Base-by-base conservation (phyloP, 2,888 invertebrate species). In the Hirtodrosophila cameraria region DNA sequence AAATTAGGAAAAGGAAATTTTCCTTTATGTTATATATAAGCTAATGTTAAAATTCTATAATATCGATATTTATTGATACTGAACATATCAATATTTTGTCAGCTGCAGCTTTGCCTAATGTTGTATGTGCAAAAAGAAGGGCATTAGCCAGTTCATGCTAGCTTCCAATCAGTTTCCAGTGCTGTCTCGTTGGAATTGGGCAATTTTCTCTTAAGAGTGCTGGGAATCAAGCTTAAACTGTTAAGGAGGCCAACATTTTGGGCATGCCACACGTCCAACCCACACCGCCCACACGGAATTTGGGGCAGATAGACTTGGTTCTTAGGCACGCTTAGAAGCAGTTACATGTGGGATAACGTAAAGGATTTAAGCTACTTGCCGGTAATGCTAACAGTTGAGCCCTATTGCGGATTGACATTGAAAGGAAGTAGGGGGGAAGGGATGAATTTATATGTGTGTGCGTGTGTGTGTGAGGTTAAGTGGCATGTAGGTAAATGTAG, bases 321-420 rank as follows among this genome's bases (percentile, higher is more conserved):
- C 68, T 70, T 54, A 39, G 71, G 48, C 58, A 35, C 59, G 75
- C 70, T 75, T 63, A 75, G 53, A 31, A 63, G 36, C 71, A 75
- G 68, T 49, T 81, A 60, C 80, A 75, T 79, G 75, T 69, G 84
- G 81, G 73, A 68, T 84, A 84, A 72, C 57, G 84, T 80, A 58
- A 76, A 68, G 77, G 84, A 78, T 78, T 84, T 84, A 77, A 84
- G 85, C 81, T 73, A 84, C 85, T 84, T 81, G 81, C 81, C 57
- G 62, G 60, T 59, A 75, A 83, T 75, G 63, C 59, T 66, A 64
- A 35, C 57, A 46, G 50, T 59, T 75, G 61, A 75, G 75, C 53
- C 54, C 46, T 66, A 42, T 45, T 49, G 36, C 50, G 66, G 30
- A 25, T 48, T 18, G 28, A 15, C n/a, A n/a, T n/a, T n/a, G n/a